Conservation (phyloP, 2,113 vertebrate genomes). For the Toxotes chatareus region DNA sequence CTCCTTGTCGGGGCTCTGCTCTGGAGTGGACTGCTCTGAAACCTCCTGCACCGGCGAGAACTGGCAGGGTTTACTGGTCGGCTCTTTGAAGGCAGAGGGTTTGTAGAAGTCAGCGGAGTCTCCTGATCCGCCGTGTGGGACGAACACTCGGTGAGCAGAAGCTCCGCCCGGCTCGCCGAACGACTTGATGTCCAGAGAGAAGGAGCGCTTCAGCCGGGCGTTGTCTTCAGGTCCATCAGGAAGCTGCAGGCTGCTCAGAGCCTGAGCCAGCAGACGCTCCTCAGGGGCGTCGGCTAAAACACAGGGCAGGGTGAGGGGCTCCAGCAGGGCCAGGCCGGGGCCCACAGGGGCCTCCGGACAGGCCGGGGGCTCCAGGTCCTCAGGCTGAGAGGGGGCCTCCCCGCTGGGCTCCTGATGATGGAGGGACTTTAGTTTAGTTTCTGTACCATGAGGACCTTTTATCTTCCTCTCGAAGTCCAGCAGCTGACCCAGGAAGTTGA, state of each 20-base stretch:
- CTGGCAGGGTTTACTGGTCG: conserved; percentile 87
- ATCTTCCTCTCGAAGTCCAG: conserved; percentile 97
- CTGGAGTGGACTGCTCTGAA: conserved; percentile 90
- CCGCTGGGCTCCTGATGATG: conserved; percentile 17
- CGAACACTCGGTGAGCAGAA: conserved; percentile 74
- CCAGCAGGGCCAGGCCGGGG: not conserved
- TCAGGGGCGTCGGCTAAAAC: conserved; percentile 60
- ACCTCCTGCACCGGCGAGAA: conserved; percentile 95
- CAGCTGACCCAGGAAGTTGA: conserved; percentile 89
- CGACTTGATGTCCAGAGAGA: conserved; percentile 95
- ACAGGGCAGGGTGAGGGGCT: conserved; percentile 74
- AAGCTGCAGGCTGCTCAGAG: conserved; percentile 87
- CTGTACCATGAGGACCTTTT: conserved; percentile 78
- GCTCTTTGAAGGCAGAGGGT: conserved; percentile 82
- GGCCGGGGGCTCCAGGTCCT: not conserved
- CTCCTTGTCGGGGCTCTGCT: conserved; percentile 89
- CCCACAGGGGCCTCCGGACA: not conserved
- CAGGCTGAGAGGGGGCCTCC: not conserved
- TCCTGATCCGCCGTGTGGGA: conserved; percentile 61
- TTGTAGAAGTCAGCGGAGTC: conserved; percentile 87
- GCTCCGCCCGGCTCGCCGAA: conserved; percentile 69
- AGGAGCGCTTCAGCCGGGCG: conserved; percentile 91
- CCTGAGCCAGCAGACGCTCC: conserved; percentile 84
- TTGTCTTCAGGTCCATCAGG: conserved; percentile 87
- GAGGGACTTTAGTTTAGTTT: conserved; percentile 52